These are phyloP conservation scores for Troglohyphantes excavatus DNA, from an alignment of 2,888 invertebrate species.

Conservation along the genomic window DNA sequence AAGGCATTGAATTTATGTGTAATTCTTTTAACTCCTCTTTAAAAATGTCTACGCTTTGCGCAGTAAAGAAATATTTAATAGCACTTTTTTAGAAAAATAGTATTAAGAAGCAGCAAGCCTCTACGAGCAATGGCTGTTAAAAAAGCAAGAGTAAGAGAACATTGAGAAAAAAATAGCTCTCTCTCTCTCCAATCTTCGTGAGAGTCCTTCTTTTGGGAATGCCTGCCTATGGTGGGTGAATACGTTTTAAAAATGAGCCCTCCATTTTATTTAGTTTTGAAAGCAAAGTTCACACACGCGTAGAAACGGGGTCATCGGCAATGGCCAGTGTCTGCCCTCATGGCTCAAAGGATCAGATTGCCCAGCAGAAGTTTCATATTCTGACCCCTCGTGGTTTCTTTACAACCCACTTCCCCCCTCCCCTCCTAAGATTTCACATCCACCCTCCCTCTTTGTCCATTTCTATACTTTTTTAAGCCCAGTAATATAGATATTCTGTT, in stretches of 20 bases:
- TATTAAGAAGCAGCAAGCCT: too few relatives aligned
- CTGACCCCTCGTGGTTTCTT: conserved; percentile 52
- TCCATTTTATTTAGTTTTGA: conserved; percentile 55
- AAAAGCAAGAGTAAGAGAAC: too few relatives aligned
- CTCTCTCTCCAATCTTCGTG: conserved; percentile 14
- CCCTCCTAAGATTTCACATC: conserved; percentile 11
- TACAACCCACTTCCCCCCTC: conserved; percentile 52
- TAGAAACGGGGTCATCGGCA: conserved; percentile 76
- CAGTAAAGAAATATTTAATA: too few relatives aligned
- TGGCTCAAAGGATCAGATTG: conserved; percentile 70
- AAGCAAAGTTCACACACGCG: conserved; percentile 71
- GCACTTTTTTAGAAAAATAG: too few relatives aligned
- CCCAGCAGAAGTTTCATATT: conserved; percentile 70
- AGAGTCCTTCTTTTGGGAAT: conserved; percentile 30
- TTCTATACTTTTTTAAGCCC: conserved; percentile 60
- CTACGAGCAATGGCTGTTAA: too few relatives aligned
- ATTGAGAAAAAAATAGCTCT: too few relatives aligned
- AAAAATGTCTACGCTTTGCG: too few relatives aligned
- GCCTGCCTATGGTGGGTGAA: conserved; percentile 29
- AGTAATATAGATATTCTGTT: conserved; percentile 76
- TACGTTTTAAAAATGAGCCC: conserved; percentile 63
- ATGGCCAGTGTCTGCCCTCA: conserved; percentile 71
- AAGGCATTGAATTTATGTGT: too few relatives aligned
- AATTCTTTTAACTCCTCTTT: too few relatives aligned
- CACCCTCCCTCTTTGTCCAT: conserved; percentile 42